phyloP scores from a whole-genome alignment of 1,140 invertebrate species.

The Vollenhovia emeryi region DNA sequence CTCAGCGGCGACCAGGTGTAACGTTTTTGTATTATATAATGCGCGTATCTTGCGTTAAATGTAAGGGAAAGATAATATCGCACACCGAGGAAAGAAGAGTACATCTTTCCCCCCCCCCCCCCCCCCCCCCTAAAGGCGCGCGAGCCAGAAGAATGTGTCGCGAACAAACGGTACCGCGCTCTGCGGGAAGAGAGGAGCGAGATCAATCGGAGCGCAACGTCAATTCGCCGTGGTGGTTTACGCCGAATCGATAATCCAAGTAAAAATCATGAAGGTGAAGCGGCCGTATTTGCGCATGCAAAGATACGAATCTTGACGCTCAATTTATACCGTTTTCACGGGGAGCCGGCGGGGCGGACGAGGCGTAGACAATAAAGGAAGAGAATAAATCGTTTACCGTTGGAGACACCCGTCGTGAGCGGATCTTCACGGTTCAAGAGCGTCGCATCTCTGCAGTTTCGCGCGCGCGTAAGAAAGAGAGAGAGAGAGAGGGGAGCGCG shows the following conservation, averaged over 20 bases:
- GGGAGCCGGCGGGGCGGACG: neutral
- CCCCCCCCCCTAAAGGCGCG: neutral
- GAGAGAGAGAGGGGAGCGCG: neutral
- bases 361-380: slow-evolving; percentile 35
- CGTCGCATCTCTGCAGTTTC: slow-evolving; percentile 36
- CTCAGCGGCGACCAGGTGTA: slow-evolving; percentile 33
- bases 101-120: no score
- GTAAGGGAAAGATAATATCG: slow-evolving; percentile 34
- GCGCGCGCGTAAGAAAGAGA: neutral
- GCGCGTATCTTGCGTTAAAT: slow-evolving; percentile 35
- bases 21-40: slow-evolving; percentile 23
- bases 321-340: slow-evolving; percentile 51
- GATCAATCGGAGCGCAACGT: slow-evolving; percentile 18
- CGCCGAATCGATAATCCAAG: neutral
- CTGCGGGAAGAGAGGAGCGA: neutral
- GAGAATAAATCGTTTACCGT: slow-evolving; percentile 71
- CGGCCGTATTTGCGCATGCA: neutral
- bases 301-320: slow-evolving; percentile 45
- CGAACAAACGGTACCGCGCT: neutral
- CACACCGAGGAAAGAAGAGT: neutral
- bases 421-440: slow-evolving; percentile 68
- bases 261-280: neutral
- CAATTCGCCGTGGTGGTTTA: neutral
- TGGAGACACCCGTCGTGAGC: slow-evolving; percentile 66
- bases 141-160: neutral